Evolutionary conservation across 1,140 invertebrate genomes (phyloP).

Genomic region (Protaetia brevitarsis): DNA sequence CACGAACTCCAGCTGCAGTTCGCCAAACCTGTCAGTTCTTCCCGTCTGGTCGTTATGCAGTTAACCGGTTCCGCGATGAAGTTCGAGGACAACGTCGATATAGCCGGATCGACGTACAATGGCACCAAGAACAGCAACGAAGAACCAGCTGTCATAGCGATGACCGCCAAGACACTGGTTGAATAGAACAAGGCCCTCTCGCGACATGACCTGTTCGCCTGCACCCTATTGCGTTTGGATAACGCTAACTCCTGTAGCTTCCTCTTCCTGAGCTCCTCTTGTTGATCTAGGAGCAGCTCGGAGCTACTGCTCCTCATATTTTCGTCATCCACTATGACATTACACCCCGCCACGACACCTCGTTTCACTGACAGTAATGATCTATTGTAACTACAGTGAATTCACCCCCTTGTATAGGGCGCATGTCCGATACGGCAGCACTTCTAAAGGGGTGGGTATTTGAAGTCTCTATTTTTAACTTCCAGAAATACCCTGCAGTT

Average conservation of each 20-base stretch:
- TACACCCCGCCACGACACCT: neutral
- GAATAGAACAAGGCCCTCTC: slow-evolving; percentile 75
- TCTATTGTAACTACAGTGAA: slow-evolving; percentile 1
- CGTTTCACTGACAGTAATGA: slow-evolving; percentile 8
- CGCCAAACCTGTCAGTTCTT: slow-evolving; percentile 68
- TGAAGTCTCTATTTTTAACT: no score
- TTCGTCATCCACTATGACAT: slow-evolving; percentile 32
- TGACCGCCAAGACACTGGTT: slow-evolving; percentile 72
- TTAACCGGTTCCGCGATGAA: slow-evolving; percentile 75
- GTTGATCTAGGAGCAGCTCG: slow-evolving; percentile 75
- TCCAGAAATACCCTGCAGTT: no score
- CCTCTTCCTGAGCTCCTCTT: slow-evolving; percentile 66
- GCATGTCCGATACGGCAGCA: neutral
- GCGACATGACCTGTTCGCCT: slow-evolving; percentile 65
- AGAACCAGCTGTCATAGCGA: slow-evolving; percentile 75
- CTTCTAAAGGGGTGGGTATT: neutral
- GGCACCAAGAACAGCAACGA: slow-evolving; percentile 83
- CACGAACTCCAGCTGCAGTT: slow-evolving; percentile 87
- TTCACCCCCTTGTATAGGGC: neutral
- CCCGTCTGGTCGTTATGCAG: slow-evolving; percentile 72
- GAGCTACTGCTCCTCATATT: slow-evolving; percentile 78
- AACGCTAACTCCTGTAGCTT: slow-evolving; percentile 62
- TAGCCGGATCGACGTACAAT: slow-evolving; percentile 86
- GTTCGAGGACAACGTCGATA: slow-evolving; percentile 80
- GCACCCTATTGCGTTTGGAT: slow-evolving; percentile 53